Evolutionary conservation across 2,797 vertebrate species (phyloP), one percentile per base, ranked within the genome.

Genomic region (Okamejei kenojei): DNA sequence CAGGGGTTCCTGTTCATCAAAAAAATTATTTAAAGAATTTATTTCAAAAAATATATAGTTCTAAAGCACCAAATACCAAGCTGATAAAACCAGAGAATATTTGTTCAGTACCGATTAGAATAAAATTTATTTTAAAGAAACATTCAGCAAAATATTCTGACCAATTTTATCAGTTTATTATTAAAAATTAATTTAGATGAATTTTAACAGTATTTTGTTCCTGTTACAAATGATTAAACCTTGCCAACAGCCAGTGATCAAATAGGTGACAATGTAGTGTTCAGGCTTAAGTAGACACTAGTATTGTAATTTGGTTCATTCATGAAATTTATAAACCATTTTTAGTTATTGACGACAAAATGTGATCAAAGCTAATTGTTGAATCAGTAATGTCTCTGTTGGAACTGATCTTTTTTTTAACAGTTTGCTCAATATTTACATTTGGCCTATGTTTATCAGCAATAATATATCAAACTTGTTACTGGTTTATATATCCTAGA

Each of bases 131-230:
- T 45, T 45, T 2, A 45, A 17, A 86, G 11, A 65, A 88, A 32
- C 32, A 68, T n/a, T 88, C 61, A 88, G 58, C 58, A 86, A 65
- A 86, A 32, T 15, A 65, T 65, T 65, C 11, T 15, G 63, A 32
- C 82, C 65, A 65, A 88, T 17, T 68, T 68, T 13, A 65, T 86
- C 76, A 7, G 78, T 86, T 86, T 86, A 86, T 88, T 88, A 65
- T 88, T 65, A 65, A 21, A 63, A 4, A 7, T 32, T 65, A 13
- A 21, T 65, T 88, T 63, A 65, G 58, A 65, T 63, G 65, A 32
- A n/a, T 17, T 86, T 86, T 86, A n/a, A 63, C 54, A 63, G 10
- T 17, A 81, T 81, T 77, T 7, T 81, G 7, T 3, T 84, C 54
- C 23, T 13, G 3, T 84, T 61, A 84, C 10, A 21, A 81, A 81